phyloP scores from a whole-genome alignment of 2,888 invertebrate species.

The Andrena bicolor region DNA sequence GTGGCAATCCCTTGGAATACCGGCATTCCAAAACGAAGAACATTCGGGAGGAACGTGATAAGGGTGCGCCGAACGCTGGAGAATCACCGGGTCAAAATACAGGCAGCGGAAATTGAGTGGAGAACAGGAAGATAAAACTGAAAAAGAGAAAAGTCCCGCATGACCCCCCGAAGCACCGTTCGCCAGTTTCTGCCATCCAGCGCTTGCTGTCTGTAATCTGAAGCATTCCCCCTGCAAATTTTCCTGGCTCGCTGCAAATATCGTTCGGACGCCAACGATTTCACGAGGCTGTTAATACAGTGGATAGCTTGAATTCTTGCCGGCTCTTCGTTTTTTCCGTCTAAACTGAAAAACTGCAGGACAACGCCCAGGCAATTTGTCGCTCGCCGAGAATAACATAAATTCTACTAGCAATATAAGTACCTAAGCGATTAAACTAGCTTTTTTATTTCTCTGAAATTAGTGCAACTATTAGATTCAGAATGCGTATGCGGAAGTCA shows the following conservation, averaged over 20 bases:
- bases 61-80: slow-evolving; percentile 12
- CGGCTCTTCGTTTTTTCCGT: background rate
- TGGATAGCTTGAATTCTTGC: slow-evolving; percentile 7
- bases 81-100: slow-evolving; percentile 36
- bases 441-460: too few relatives aligned
- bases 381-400: too few relatives aligned
- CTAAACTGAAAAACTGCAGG: background rate
- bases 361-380: background rate
- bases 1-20: slow-evolving; percentile 28
- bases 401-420: too few relatives aligned
- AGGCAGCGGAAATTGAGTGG: slow-evolving; percentile 41
- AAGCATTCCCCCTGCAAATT: slow-evolving; percentile 14
- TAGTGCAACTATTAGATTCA: too few relatives aligned
- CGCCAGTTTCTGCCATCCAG: background rate
- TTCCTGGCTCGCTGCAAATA: background rate
- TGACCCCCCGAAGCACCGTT: background rate
- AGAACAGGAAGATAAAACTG: slow-evolving; percentile 32
- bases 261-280: background rate
- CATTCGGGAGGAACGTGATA: slow-evolving; percentile 40
- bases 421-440: too few relatives aligned
- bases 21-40: slow-evolving; percentile 23
- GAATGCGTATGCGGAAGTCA: too few relatives aligned
- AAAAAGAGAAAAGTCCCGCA: slow-evolving; percentile 12
- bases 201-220: slow-evolving; percentile 16
- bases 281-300: slow-evolving; percentile 2